phyloP scores from a whole-genome alignment of 2,113 vertebrate genomes.

The Damaliscus lunatus region DNA sequence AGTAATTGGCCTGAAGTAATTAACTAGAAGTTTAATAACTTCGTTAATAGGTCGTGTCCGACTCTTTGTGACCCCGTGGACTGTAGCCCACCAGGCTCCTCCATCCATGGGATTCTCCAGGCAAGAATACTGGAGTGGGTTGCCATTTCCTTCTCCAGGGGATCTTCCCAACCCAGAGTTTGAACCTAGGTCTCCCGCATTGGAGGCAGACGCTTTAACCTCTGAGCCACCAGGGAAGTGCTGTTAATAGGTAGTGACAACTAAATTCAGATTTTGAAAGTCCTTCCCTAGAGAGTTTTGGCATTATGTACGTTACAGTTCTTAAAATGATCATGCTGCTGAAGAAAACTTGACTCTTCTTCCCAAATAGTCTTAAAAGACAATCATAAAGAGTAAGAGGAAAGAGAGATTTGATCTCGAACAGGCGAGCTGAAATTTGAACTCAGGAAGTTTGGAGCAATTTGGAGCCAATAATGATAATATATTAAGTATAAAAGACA shows the following conservation, averaged over 20 bases:
- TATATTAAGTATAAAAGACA: neutral
- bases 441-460: neutral
- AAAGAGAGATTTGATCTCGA: neutral
- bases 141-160: too few relatives aligned
- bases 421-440: neutral
- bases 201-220: too few relatives aligned
- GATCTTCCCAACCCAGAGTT: too few relatives aligned
- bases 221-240: too few relatives aligned
- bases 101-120: too few relatives aligned
- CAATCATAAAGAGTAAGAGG: neutral
- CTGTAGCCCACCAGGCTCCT: too few relatives aligned
- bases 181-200: too few relatives aligned
- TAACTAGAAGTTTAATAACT: neutral
- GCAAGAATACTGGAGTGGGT: too few relatives aligned
- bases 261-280: neutral
- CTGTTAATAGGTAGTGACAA: neutral
- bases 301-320: neutral
- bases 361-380: neutral
- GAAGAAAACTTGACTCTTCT: neutral
- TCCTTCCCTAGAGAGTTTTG: neutral
- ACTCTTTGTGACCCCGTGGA: too few relatives aligned
- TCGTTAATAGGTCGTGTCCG: neutral
- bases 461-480: neutral
- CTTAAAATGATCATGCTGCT: neutral
- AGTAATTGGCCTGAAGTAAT: neutral